A percentile compares a stretch with the other conserved stretches of the same genome.
Conservation (phyloP, 2,888 invertebrate species). For the Standfussiana lucernea region DNA sequence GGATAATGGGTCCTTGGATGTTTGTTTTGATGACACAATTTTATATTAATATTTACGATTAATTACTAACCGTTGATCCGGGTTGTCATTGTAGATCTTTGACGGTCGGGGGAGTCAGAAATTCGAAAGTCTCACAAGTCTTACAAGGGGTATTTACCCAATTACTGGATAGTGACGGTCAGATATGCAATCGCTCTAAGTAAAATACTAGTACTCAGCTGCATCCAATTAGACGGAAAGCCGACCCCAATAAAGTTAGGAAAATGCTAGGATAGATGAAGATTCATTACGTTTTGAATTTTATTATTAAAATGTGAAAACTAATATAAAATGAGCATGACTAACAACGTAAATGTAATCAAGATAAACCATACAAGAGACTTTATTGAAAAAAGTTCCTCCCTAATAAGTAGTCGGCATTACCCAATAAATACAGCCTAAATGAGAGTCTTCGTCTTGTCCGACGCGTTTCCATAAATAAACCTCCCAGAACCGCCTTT, state of each 20-base stretch:
- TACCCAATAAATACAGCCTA: conserved; percentile 58
- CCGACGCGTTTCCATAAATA: conserved; percentile 67
- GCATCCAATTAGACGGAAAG: background rate
- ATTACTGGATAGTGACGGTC: background rate
- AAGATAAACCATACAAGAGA: conserved; percentile 6
- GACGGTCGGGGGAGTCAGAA: background rate
- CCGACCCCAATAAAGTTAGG: too few species aligned
- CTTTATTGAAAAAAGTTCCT: conserved; percentile 33
- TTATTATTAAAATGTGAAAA: background rate
- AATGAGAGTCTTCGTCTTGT: conserved; percentile 60
- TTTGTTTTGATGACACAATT: conserved; percentile 43
- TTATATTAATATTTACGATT: background rate
- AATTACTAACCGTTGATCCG: background rate
- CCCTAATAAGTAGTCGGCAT: conserved; percentile 52
- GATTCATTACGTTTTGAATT: background rate
- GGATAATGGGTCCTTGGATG: conserved; percentile 21
- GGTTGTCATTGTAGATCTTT: background rate
- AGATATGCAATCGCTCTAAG: too few species aligned
- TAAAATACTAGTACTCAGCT: background rate
- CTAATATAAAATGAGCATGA: background rate
- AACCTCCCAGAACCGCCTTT: conserved; percentile 67
- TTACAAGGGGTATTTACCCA: background rate
- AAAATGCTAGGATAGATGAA: background rate
- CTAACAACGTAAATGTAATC: background rate
- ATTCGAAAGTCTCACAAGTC: background rate